These are phyloP conservation scores for Argyrosomus japonicus DNA, from an alignment of 2,113 vertebrate genomes.

Conservation along the genomic window DNA sequence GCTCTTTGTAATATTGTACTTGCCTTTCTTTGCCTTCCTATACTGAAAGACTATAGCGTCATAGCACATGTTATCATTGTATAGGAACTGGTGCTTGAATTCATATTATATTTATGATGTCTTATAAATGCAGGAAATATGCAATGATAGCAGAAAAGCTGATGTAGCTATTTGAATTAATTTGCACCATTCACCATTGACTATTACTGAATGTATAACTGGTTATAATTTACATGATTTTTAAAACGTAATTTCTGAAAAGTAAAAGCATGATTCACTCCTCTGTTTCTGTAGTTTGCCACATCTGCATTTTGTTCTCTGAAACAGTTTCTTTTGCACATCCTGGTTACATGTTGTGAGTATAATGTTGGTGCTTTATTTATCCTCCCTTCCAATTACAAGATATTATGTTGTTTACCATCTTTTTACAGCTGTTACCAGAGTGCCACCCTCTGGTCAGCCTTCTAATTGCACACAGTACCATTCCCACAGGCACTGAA, in stretches of 20 bases:
- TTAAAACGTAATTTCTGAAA: not conserved
- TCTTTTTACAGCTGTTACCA: slow-evolving; percentile 63
- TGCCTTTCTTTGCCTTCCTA: too few relatives aligned
- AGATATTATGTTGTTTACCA: not conserved
- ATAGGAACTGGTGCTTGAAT: not conserved
- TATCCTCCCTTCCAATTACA: not conserved
- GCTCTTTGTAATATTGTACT: not conserved
- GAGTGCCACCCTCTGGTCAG: slow-evolving; percentile 71
- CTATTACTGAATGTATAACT: not conserved
- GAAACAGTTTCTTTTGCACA: not conserved
- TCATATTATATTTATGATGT: slow-evolving; percentile 13
- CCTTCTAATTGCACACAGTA: slow-evolving; percentile 7
- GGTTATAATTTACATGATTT: not conserved
- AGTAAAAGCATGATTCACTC: not conserved
- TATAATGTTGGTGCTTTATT: not conserved
- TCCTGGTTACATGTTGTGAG: not conserved
- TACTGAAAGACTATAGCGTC: not conserved
- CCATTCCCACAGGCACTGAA: not conserved
- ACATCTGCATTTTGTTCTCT: not conserved
- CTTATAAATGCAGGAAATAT: slow-evolving; percentile 1
- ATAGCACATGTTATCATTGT: not conserved
- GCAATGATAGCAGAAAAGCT: not conserved
- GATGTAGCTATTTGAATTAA: not conserved
- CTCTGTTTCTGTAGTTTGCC: not conserved
- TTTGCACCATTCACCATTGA: not conserved